Evolutionary conservation across 2,797 vertebrate species (phyloP).

Genomic region (Tinamus major): DNA sequence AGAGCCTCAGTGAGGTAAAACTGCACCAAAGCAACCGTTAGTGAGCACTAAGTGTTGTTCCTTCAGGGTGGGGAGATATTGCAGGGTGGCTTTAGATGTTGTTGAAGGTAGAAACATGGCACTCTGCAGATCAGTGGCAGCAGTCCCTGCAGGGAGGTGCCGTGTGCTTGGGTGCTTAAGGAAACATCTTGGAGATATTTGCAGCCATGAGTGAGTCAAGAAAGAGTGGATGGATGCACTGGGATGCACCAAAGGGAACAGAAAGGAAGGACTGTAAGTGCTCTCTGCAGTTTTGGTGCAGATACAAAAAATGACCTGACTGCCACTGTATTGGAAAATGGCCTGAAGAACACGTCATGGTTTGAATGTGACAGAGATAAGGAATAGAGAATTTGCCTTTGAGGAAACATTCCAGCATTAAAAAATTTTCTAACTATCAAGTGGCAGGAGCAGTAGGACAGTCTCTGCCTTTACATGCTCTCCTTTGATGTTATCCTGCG

Average conservation of each 20-base stretch:
- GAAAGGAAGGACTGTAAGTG: background rate
- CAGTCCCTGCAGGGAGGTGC: background rate
- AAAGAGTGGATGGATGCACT: background rate
- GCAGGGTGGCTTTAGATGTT: background rate
- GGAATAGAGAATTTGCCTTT: background rate
- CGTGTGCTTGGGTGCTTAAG: background rate
- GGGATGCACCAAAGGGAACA: background rate
- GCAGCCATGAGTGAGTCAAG: background rate
- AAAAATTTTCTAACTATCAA: slow-evolving; percentile 27
- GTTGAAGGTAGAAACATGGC: background rate
- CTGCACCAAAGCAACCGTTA: background rate
- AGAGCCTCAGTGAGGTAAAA: background rate
- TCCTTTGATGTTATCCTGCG: slow-evolving; percentile 54
- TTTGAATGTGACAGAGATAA: background rate
- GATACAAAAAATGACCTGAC: background rate
- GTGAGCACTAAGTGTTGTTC: background rate
- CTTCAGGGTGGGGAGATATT: rapidly evolving
- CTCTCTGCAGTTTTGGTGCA: background rate
- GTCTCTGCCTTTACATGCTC: slow-evolving; percentile 26
- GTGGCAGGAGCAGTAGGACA: background rate
- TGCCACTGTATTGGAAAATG: background rate
- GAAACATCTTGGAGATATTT: background rate
- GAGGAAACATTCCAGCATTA: background rate
- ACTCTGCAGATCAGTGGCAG: background rate
- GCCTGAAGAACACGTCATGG: background rate